Evolutionary conservation across 2,797 vertebrate species (phyloP), one percentile per base, ranked within the genome.

Genomic region (Semaprochilodus insignis): DNA sequence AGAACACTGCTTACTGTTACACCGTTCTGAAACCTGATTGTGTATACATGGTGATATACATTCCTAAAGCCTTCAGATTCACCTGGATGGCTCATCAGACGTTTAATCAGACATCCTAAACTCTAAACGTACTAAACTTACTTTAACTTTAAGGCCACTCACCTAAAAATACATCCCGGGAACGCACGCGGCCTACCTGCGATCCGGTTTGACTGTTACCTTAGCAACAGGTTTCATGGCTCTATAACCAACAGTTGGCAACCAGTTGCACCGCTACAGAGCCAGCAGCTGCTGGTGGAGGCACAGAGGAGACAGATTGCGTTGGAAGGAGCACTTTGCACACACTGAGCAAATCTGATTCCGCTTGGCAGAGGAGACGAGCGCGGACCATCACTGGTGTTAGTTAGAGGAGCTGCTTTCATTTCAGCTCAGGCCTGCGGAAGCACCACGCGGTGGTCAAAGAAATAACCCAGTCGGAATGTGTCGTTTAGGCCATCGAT

Each of bases 151-250:
- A 44, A 77, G 59, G 78, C 40, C 44, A 73, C 52, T 83, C 75
- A 66, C 72, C 72, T 60, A 77, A 74, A 55, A 87, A 78, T 76
- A 78, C 65, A 60, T 67, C 82, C 70, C 48, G 75, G 31, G 72
- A 66, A 80, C 51, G 44, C 48, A 15, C 63, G 65, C 69, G 16
- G 54, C 69, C 44, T 79, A 81, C 69, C 17, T 75, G 77, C 31
- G 11, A 76, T 81, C 74, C 23, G 54, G 78, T 69, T 55, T 13
- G 72, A 44, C 54, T 31, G 90, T 94, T 92, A 85, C 92, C 91
- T 21, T 44, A 81, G 92, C 91, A 93, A 93, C 91, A 86, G 87
- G 83, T 88, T 88, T 81, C 83, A 88, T 73, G 48, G 80, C 69
- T 25, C 60, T 78, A 77, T 88, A 88, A 83, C 77, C 84, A 85